A percentile compares a stretch with the other conserved stretches of the same genome.
phyloP scores from a whole-genome alignment of 1,140 invertebrate species.

The Penaeus vannamei region DNA sequence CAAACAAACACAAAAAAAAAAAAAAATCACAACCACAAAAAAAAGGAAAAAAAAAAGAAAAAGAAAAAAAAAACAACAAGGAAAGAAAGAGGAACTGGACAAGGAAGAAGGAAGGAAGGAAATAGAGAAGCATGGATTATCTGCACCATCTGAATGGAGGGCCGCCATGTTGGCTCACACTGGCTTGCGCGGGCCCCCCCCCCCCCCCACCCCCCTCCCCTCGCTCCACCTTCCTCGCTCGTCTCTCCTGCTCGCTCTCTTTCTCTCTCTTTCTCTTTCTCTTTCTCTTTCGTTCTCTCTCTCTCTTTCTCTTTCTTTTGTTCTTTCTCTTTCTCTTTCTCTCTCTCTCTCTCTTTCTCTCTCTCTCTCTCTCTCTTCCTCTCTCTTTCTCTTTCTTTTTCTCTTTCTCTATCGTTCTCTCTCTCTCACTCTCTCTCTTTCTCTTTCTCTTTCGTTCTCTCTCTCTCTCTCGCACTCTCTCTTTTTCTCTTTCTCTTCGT shows the following conservation, averaged over 20 bases:
- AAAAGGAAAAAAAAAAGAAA: too few relatives aligned
- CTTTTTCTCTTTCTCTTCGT: background rate
- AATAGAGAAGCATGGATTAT: too few relatives aligned
- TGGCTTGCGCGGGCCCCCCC: background rate
- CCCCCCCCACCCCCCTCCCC: background rate
- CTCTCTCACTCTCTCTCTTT: background rate
- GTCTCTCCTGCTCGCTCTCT: conserved; percentile 14
- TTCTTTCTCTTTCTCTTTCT: too few relatives aligned
- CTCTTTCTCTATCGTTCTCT: background rate
- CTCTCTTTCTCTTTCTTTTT: background rate
- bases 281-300: too few relatives aligned
- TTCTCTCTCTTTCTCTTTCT: background rate
- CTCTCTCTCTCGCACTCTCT: background rate
- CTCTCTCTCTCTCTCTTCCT: conserved; percentile 22
- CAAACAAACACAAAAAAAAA: too few relatives aligned
- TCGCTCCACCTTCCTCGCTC: background rate
- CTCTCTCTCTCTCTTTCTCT: background rate
- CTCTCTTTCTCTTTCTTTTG: too few relatives aligned
- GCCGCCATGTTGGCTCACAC: too few relatives aligned
- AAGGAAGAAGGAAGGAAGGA: too few relatives aligned
- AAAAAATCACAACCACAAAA: too few relatives aligned
- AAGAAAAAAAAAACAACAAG: too few relatives aligned
- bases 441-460: background rate
- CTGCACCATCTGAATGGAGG: too few relatives aligned
- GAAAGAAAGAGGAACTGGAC: too few relatives aligned